Conservation (phyloP, 35 echinoderm and acorn worm genomes). For the Lytechinus pictus region DNA sequence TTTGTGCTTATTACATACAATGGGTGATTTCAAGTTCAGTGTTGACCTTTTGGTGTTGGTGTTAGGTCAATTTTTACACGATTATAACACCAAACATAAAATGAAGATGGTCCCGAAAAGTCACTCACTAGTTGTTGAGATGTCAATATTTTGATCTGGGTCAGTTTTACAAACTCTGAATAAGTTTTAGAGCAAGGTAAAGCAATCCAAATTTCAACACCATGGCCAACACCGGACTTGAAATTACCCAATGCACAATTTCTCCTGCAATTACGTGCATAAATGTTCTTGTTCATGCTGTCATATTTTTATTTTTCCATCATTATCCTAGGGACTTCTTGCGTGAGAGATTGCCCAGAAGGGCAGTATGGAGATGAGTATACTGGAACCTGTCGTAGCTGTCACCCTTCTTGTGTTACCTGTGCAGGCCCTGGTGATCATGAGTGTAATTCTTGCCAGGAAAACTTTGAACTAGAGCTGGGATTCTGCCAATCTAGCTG, state of each 20-base stretch:
- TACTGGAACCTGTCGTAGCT: background rate
- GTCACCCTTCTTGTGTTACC: conserved; percentile 40
- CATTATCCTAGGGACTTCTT: background rate
- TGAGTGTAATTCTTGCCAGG: conserved; percentile 47
- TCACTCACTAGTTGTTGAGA: no score
- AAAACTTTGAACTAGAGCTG: background rate
- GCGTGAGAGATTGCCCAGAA: background rate
- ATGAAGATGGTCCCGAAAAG: no score
- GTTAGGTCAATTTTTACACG: no score
- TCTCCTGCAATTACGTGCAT: background rate
- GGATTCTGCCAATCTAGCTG: conserved; percentile 35
- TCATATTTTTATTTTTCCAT: background rate
- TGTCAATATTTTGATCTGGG: no score
- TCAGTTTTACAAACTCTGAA: no score
- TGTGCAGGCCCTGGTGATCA: conserved; percentile 35
- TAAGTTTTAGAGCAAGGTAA: no score
- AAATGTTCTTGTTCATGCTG: background rate
- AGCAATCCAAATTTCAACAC: no score
- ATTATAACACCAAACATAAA: no score
- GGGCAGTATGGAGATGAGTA: conserved; percentile 42
- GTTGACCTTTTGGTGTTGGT: no score
- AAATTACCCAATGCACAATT: background rate
- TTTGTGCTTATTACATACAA: no score
- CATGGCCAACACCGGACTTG: no score
- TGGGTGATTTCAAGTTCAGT: no score